These are phyloP conservation scores for Myrmophylax atrothorax DNA, from an alignment of 2,113 vertebrate species.

Conservation along the genomic window DNA sequence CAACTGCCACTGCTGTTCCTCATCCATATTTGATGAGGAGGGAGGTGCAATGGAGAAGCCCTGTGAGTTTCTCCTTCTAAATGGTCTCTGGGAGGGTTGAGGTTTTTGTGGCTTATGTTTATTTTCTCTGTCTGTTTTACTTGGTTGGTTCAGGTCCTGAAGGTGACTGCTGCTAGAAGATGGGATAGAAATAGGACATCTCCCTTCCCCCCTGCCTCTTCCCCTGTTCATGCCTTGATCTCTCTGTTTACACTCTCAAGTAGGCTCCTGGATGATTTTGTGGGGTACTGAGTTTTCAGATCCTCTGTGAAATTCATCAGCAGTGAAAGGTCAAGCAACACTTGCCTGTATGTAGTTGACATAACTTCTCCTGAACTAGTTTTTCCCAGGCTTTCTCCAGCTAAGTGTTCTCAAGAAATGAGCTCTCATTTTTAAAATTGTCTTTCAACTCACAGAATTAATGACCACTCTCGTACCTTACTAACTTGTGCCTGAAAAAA, in stretches of 20 bases:
- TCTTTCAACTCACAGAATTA: background rate
- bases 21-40: constrained; percentile 71
- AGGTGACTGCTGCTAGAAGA: constrained; percentile 42
- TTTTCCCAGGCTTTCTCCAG: background rate
- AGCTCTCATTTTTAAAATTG: background rate
- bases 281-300: background rate
- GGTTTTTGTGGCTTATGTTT: constrained; percentile 64
- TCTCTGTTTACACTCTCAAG: background rate
- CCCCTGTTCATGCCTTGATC: background rate
- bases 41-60: constrained; percentile 54
- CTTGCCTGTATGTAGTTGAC: background rate
- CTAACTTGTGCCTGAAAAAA: background rate
- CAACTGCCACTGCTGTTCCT: constrained; percentile 45
- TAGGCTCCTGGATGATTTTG: background rate
- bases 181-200: background rate
- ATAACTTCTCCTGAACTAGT: background rate
- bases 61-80: constrained; percentile 56
- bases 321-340: background rate
- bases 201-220: background rate
- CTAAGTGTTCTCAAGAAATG: background rate
- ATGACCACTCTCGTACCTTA: background rate
- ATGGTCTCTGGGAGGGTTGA: constrained; percentile 63
- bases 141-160: constrained; percentile 14
- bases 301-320: background rate
- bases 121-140: constrained; percentile 40